These are phyloP conservation scores for Andrena bicolor DNA, from an alignment of 2,888 invertebrate genomes.

Conservation along the genomic window DNA sequence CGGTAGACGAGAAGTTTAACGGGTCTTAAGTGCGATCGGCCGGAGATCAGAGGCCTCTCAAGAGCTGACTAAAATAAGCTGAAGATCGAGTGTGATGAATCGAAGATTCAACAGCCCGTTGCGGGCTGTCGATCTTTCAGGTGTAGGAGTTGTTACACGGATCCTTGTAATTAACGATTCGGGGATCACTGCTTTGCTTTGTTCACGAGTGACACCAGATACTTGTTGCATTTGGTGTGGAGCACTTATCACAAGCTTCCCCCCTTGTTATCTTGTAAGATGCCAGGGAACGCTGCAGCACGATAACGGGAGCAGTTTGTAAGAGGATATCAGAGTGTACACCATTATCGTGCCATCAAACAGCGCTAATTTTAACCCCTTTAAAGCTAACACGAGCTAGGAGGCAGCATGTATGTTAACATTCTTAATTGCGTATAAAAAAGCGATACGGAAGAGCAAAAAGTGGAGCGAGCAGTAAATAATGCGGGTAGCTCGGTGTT, in stretches of 20 bases:
- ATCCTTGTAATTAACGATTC: background rate
- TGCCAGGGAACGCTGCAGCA: background rate
- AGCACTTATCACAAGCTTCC: slow-evolving; percentile 12
- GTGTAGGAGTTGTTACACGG: too few relatives aligned
- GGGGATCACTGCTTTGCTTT: too few relatives aligned
- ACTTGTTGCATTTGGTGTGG: background rate
- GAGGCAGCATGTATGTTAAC: background rate
- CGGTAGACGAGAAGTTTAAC: background rate
- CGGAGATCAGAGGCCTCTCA: background rate
- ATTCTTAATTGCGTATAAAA: background rate
- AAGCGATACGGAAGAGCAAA: background rate
- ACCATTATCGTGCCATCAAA: slow-evolving; percentile 15
- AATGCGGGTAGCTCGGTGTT: background rate
- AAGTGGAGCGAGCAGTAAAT: background rate
- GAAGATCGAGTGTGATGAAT: too few relatives aligned
- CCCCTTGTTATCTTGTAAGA: slow-evolving; percentile 9
- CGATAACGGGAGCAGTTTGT: slow-evolving; percentile 17
- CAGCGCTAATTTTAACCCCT: slow-evolving; percentile 6
- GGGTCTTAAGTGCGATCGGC: background rate
- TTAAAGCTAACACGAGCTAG: background rate
- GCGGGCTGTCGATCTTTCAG: too few relatives aligned
- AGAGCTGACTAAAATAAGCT: too few relatives aligned
- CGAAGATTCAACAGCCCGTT: too few relatives aligned
- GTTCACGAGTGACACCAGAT: background rate
- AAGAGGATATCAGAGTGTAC: slow-evolving; percentile 18